Base-by-base conservation (phyloP, 2,888 invertebrate species). In the Carcina quercana region DNA sequence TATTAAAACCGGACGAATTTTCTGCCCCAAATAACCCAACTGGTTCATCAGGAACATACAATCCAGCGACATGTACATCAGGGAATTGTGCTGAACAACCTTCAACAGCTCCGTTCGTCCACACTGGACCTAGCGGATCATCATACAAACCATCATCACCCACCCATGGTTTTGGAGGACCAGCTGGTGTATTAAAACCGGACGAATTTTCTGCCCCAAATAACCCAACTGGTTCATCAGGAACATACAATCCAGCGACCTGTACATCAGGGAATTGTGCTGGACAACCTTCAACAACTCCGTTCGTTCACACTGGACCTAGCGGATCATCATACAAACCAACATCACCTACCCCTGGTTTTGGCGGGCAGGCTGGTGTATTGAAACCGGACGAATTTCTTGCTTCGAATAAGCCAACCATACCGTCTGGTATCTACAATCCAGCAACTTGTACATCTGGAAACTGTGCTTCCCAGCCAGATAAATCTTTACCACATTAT, bases 1-100 rank as follows among this genome's bases (percentile, higher is more conserved):
- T 40, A 13, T 30, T 40, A 5, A 50, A 31, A 30, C 40, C 35
- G 1, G 48, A 48, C 35, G 38, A 45, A 13, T 39, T n/a, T 12
- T 7, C 22, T 5, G n/a, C 22, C 2, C 8, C n/a, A n/a, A 10
- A 25, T 25, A 13, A 25, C 13, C 12, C 37, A 13, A 13, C 35
- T n/a, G 37, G 37, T 5, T 10, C 25, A 10, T 3, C 27, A 8
- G 27, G 27, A 13, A 14, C 25, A 6, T 15, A 14, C 12, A 15
- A 10, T 3, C 31, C 31, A 15, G 11, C 25, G 6, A 8, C 2
- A 6, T 32, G 32, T 15, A 2, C 32, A 13, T 28, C 27, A 15
- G 32, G 32, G 3, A 28, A 27, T 32, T 22, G n/a, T n/a, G 22
- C 12, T 11, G 10, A 12, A 10, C 3, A 11, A 4, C 12, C 6